These are phyloP conservation scores for Calephelis virginiensis DNA, from an alignment of 1,140 invertebrate genomes.

Conservation along the genomic window DNA sequence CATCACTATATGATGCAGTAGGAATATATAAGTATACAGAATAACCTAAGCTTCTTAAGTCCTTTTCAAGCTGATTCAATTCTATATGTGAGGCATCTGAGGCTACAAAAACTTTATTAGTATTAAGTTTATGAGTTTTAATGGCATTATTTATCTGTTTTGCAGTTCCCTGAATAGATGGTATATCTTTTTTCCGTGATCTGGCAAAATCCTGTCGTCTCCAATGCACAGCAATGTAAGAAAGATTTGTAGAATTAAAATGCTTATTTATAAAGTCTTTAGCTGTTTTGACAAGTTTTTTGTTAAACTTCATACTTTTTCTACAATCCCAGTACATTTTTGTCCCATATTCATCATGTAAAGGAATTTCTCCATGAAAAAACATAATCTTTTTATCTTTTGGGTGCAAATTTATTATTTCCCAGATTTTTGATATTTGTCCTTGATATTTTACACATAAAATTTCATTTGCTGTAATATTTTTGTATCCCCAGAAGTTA, in stretches of 20 bases:
- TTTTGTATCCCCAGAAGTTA: conserved; percentile 77
- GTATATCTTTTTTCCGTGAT: conserved; percentile 83
- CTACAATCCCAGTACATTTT: conserved; percentile 91
- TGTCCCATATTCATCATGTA: conserved; percentile 93
- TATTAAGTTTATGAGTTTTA: conserved; percentile 71
- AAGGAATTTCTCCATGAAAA: conserved; percentile 91
- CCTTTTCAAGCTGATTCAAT: conserved; percentile 65
- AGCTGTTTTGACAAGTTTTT: conserved; percentile 84
- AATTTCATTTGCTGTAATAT: conserved; percentile 83
- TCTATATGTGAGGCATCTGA: conserved; percentile 86
- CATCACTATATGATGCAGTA: conserved; percentile 84
- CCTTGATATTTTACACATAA: conserved; percentile 93
- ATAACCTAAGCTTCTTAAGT: conserved; percentile 46
- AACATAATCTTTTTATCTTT: conserved; percentile 84
- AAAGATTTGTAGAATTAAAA: conserved; percentile 85
- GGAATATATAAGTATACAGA: conserved; percentile 54
- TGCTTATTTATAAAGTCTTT: conserved; percentile 83
- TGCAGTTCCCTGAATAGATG: conserved; percentile 84
- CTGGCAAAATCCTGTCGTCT: conserved; percentile 90
- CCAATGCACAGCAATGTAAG: conserved; percentile 90
- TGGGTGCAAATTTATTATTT: conserved; percentile 69
- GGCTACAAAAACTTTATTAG: conserved; percentile 88
- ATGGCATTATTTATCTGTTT: conserved; percentile 83
- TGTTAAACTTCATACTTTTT: conserved; percentile 94
- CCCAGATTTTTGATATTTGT: conserved; percentile 81